Percentiles rank a stretch among this genome's conserved stretches.
These are phyloP conservation scores for Octodon degus DNA, from an alignment of 2,113 vertebrate species.

Conservation along the genomic window DNA sequence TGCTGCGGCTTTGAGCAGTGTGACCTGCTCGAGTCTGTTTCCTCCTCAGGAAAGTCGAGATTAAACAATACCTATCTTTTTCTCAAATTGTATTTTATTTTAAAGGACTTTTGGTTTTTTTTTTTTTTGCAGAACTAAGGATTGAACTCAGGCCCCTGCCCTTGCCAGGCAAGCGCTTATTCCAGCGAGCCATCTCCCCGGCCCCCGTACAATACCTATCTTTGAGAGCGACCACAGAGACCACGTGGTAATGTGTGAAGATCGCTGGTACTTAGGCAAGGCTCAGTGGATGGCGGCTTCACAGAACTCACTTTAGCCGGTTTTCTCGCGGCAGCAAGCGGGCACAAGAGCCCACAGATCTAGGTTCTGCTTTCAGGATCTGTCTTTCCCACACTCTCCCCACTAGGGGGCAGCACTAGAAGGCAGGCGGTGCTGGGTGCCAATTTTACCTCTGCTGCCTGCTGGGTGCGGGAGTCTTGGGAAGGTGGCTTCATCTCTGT, in stretches of 20 bases:
- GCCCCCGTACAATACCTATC: not conserved
- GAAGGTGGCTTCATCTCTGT: not conserved
- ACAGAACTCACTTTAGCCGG: not conserved
- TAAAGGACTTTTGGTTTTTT: too few species aligned
- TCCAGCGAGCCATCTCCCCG: too few species aligned
- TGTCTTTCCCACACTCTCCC: not conserved
- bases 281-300: not conserved
- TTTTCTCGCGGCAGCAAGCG: not conserved
- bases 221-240: not conserved
- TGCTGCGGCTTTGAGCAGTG: not conserved
- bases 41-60: not conserved
- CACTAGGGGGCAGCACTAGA: constrained; percentile 69
- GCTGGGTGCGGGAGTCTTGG: not conserved
- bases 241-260: not conserved
- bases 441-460: constrained; percentile 50
- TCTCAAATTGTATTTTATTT: too few species aligned
- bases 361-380: not conserved
- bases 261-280: not conserved
- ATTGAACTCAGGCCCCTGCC: too few species aligned
- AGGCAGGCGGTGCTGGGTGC: not conserved
- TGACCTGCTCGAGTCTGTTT: not conserved
- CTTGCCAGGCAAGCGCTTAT: too few species aligned
- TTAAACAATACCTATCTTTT: not conserved
- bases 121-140: too few species aligned
- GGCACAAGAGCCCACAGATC: not conserved